A percentile compares a stretch with the other conserved stretches of the same genome.
Conservation (phyloP, 2,888 invertebrate genomes). For the Cantharis rustica region DNA sequence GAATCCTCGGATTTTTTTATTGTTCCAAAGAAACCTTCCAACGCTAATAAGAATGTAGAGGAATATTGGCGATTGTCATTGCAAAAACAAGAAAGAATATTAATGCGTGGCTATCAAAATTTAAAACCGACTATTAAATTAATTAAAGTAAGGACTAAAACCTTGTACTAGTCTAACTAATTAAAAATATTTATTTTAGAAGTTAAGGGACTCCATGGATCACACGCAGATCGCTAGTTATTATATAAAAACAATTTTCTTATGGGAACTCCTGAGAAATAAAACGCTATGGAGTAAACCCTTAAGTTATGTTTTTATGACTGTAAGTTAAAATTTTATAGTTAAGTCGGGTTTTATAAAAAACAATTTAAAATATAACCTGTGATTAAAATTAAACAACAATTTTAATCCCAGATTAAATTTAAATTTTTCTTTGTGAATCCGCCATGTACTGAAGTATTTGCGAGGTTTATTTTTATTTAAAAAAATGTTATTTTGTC, state of each 20-base stretch:
- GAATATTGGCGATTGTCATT: conserved; percentile 53
- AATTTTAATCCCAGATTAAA: too few species aligned
- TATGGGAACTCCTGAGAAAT: conserved; percentile 47
- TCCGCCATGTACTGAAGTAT: too few species aligned
- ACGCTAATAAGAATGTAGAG: conserved; percentile 11
- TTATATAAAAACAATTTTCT: conserved; percentile 57
- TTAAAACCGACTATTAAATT: conserved; percentile 50
- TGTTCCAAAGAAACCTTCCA: conserved; percentile 45
- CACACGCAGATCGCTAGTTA: conserved; percentile 55
- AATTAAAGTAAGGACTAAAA: conserved; percentile 42
- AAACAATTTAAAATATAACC: too few species aligned
- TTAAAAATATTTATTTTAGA: conserved; percentile 41
- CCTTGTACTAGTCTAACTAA: not conserved
- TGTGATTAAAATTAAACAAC: too few species aligned
- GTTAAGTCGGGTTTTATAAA: too few species aligned
- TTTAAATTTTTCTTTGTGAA: too few species aligned
- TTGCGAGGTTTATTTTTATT: too few species aligned
- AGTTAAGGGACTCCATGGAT: conserved; percentile 50
- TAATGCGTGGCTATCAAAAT: conserved; percentile 40
- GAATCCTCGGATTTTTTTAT: conserved; percentile 40
- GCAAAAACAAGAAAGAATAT: conserved; percentile 52
- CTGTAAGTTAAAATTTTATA: conserved; percentile 35
- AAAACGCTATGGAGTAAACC: conserved; percentile 39
- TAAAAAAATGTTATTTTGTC: not conserved
- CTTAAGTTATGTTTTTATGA: conserved; percentile 46